phyloP scores from a whole-genome alignment of 2,113 vertebrate genomes.

The Nothobranchius kuhntae region DNA sequence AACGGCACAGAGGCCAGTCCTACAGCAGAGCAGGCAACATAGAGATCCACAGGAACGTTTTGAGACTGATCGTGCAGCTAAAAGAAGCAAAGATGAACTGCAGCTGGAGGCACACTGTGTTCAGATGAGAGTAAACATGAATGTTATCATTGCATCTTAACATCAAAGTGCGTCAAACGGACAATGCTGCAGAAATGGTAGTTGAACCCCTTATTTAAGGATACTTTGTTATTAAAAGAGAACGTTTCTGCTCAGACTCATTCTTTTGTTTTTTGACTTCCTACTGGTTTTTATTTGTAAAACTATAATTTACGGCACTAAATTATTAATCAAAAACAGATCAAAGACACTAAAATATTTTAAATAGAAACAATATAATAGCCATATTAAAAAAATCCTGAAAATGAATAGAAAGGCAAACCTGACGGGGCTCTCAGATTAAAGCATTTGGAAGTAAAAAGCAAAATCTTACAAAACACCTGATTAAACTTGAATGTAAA shows the following conservation, averaged over 20 bases:
- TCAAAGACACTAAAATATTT: background rate
- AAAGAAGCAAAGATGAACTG: background rate
- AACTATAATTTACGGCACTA: background rate
- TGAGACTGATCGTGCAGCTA: constrained; percentile 13
- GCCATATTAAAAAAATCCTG: too few relatives aligned
- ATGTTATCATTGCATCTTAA: background rate
- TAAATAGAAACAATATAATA: background rate
- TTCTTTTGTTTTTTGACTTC: background rate
- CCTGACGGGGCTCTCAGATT: too few relatives aligned
- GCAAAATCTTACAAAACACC: too few relatives aligned
- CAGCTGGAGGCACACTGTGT: background rate
- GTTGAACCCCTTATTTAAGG: background rate
- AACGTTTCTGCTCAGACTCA: background rate
- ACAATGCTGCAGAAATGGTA: constrained; percentile 12
- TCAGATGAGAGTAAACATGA: background rate
- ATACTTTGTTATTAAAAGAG: constrained; percentile 39
- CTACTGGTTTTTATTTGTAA: too few relatives aligned
- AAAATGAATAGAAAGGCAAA: too few relatives aligned
- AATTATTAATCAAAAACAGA: background rate
- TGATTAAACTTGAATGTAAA: too few relatives aligned
- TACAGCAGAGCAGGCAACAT: constrained; percentile 50
- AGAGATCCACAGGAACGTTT: constrained; percentile 8
- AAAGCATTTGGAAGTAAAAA: too few relatives aligned
- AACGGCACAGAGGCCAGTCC: background rate
- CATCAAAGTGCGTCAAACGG: constrained; percentile 1